Evolutionary conservation across 2,888 invertebrate genomes (phyloP), one percentile per base, ranked within the genome.

Genomic region (Phorcus lineatus): DNA sequence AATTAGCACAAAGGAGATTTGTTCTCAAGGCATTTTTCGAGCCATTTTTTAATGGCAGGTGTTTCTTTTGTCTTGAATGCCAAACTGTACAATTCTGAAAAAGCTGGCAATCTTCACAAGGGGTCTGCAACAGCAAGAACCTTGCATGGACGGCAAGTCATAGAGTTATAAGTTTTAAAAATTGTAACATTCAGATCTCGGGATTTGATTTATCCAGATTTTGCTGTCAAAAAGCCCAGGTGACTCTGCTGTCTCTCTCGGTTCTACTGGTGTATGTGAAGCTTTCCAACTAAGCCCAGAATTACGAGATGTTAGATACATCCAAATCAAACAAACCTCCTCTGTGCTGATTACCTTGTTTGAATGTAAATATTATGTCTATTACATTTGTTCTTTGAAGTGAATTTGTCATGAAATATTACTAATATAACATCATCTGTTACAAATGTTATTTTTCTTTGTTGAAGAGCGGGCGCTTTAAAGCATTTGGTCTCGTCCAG

Each of bases 331-430:
- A 40, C 36, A n/a, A 19, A 31, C 36, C 70, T 70, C 70, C 19
- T 31, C 17, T 40, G 11, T 70, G 40, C 7, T 19, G n/a, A n/a
- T n/a, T 36, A 16, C 36, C 31, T n/a, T 70, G 36, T 36, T 31
- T 31, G 19, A 36, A 36, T 70, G 70, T 70, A 70, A 70, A 70
- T 70, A 70, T 70, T 70, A 70, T 40, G 40, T 70, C 31, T 40
- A 40, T 36, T 19, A 19, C 57, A 40, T 17, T 31, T 70, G 36
- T 31, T 28, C 36, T 70, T 70, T 70, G 70, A 70, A 70, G 70
- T 70, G 70, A 70, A 40, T 70, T 28, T 70, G 62, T 62, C 28
- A 62, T 62, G 24, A 62, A 62, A 13, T 62, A 62, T 62, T 24
- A 24, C 62, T 17, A 16, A 24, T 62, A 47, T 47, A 47, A 47